Base-by-base conservation (phyloP, 2,888 invertebrate species). In the Bibio marci region DNA sequence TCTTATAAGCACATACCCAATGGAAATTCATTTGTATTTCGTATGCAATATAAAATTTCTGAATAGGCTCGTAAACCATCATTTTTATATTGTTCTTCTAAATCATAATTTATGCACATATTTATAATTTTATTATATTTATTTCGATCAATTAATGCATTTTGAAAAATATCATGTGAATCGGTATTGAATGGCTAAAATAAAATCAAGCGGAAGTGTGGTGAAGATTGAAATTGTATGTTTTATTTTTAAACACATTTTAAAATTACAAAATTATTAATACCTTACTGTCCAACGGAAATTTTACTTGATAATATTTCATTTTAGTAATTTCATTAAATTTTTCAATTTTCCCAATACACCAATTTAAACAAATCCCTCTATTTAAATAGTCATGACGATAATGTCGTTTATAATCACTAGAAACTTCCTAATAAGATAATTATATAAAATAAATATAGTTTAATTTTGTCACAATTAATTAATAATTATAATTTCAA, bases 291-390 rank as follows among this genome's bases (percentile, higher is more conserved):
- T 37, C 17, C 13, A 35, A 27, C 12, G 25, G 13, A 38, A 41
- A 41, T 12, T 30, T 27, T 8, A 22, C 22, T 6, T 28, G 13
- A 19, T 41, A 41, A 30, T 35, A 38, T 12, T 38, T 25, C 30
- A 10, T 18, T 15, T 36, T 26, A 8, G 30, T 32, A 10, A 17
- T 13, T 18, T 35, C 13, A 19, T 32, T 38, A 19, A 37, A 43
- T 11, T 26, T n/a, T 3, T 36, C 27, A 12, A 43, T 30, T 30
- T 18, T 25, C 14, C 25, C 28, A 22, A 31, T 38, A 30, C 44
- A 44, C 30, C 34, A 26, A 38, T 43, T 39, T n/a, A 45, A 14
- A 17, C 45, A 45, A 27, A 45, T 30, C 4, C 45, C 45, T 27
- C 39, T 26, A 3, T 17, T 18, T 7, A 45, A 26, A 13, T 37